phyloP scores from a whole-genome alignment of 2,888 invertebrate species.

The Byasa hedistus region DNA sequence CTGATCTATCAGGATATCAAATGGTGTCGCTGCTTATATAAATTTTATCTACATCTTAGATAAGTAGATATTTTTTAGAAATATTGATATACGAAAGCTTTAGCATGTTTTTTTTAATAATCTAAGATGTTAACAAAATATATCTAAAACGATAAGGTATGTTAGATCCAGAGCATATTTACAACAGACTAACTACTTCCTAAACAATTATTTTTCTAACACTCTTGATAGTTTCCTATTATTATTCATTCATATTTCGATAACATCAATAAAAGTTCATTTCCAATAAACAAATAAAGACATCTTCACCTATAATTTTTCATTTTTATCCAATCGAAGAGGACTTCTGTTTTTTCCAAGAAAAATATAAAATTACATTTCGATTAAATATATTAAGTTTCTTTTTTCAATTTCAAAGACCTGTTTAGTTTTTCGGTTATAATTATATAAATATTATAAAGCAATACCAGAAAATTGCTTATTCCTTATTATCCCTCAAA shows the following conservation, averaged over 20 bases:
- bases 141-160: background rate
- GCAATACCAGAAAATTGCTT: too few species aligned
- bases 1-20: background rate
- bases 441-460: too few species aligned
- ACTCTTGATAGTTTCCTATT: slow-evolving; percentile 2
- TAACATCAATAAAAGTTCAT: background rate
- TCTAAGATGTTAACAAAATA: slow-evolving; percentile 18
- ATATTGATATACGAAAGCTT: background rate
- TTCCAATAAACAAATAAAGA: background rate
- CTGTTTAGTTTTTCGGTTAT: background rate
- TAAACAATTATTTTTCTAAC: background rate
- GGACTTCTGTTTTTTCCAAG: background rate
- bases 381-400: background rate
- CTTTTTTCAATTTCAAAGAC: background rate
- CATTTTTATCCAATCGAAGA: background rate
- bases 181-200: slow-evolving; percentile 16
- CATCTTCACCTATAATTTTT: background rate
- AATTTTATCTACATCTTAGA: slow-evolving; percentile 12
- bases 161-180: slow-evolving; percentile 21
- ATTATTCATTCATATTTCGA: background rate
- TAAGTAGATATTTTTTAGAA: background rate
- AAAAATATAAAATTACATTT: background rate
- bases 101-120: background rate
- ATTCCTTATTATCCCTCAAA: too few species aligned
- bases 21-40: background rate